Evolutionary conservation across 2,888 invertebrate genomes (phyloP).

Genomic region (Morpho achilles): DNA sequence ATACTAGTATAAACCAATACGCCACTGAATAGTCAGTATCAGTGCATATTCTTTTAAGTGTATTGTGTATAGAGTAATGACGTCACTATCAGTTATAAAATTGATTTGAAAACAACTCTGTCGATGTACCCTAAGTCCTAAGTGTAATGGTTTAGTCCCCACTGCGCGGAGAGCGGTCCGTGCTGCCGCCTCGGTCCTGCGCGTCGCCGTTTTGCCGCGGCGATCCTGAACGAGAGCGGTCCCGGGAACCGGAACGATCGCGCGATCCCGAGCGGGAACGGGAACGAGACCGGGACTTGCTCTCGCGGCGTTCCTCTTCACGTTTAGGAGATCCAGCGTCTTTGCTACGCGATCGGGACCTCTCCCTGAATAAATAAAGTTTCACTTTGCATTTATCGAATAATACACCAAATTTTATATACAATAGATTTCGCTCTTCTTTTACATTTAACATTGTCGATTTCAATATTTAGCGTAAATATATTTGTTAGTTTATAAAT

Average conservation of each 20-base stretch:
- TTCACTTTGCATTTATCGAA: too few relatives aligned
- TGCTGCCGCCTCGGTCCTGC: slow-evolving; percentile 47
- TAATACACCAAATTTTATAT: too few relatives aligned
- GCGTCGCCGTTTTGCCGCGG: slow-evolving; percentile 64
- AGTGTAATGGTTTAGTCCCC: slow-evolving; percentile 46
- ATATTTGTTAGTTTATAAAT: too few relatives aligned
- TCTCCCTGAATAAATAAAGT: slow-evolving; percentile 66
- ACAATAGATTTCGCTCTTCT: too few relatives aligned
- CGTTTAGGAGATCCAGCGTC: slow-evolving; percentile 69
- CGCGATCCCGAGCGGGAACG: slow-evolving; percentile 48
- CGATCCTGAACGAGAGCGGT: slow-evolving; percentile 49
- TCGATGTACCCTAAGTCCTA: slow-evolving; percentile 5
- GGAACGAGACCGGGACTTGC: slow-evolving; percentile 56
- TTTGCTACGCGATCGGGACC: slow-evolving; percentile 85
- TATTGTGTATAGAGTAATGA: too few relatives aligned
- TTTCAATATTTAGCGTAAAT: too few relatives aligned
- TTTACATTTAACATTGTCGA: too few relatives aligned
- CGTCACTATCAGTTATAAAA: neutral
- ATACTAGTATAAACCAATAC: too few relatives aligned
- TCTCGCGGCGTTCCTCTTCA: slow-evolving; percentile 58
- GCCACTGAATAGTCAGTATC: neutral
- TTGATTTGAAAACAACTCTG: neutral
- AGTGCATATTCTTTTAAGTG: neutral
- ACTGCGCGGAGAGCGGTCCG: slow-evolving; percentile 67
- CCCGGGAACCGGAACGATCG: slow-evolving; percentile 50